These are phyloP conservation scores for Pseudopipra pipra DNA, from an alignment of 2,113 vertebrate species.

Conservation along the genomic window DNA sequence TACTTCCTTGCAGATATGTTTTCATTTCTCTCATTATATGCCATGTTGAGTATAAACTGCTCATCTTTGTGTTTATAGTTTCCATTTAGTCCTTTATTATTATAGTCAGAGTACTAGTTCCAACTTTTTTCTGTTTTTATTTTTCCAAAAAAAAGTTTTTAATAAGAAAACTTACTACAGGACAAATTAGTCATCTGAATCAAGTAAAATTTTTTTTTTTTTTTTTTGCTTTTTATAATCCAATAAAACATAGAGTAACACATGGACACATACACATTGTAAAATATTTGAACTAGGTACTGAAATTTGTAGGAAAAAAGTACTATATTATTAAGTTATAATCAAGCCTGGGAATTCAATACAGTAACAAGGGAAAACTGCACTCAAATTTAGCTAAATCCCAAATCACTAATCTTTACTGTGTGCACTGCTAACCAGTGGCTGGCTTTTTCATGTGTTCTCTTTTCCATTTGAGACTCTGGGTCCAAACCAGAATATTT, in stretches of 20 bases:
- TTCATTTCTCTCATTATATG: background rate
- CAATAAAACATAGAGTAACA: background rate
- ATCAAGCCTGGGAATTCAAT: background rate
- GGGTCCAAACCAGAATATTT: background rate
- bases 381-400: background rate
- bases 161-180: background rate
- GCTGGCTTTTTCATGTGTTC: background rate
- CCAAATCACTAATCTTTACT: background rate
- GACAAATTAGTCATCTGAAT: background rate
- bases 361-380: background rate
- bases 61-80: background rate
- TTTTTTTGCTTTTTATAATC: background rate
- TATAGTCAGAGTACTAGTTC: background rate
- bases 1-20: background rate
- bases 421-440: background rate
- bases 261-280: background rate
- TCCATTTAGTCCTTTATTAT: background rate
- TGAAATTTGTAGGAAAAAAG: background rate
- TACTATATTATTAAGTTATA: background rate
- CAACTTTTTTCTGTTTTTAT: background rate
- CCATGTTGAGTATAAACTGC: background rate
- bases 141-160: background rate
- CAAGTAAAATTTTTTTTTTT: background rate
- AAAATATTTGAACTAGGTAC: background rate
- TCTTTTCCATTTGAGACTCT: background rate